A percentile compares a stretch with the other conserved stretches of the same genome.
Conservation (phyloP, 2,888 invertebrate species). For the Ceramica pisi region DNA sequence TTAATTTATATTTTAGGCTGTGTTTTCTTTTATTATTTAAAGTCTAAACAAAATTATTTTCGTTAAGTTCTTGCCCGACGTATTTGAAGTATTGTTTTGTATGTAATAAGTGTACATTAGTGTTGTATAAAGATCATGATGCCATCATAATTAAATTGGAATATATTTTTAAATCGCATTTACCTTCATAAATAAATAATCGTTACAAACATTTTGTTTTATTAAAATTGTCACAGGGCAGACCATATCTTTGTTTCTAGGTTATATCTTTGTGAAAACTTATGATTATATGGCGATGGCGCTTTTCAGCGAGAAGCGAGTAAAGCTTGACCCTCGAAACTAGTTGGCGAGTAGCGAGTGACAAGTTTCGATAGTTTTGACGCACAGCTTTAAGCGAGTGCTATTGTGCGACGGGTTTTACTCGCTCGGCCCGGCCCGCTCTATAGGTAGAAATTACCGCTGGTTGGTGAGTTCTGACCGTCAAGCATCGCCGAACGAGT, state of each 20-base stretch:
- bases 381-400: no score
- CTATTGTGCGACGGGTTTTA: no score
- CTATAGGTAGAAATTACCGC: no score
- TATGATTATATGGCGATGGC: no score
- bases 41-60: slow-evolving; percentile 66
- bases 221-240: not conserved
- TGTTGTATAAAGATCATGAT: slow-evolving; percentile 83
- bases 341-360: no score
- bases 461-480: no score
- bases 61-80: slow-evolving; percentile 81
- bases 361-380: no score
- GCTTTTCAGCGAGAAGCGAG: no score
- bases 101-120: slow-evolving; percentile 83
- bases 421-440: no score
- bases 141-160: slow-evolving; percentile 84
- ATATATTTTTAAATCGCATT: slow-evolving; percentile 88
- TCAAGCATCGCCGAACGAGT: no score
- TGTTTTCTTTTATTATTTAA: slow-evolving; percentile 62
- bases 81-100: slow-evolving; percentile 77
- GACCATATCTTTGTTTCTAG: not conserved
- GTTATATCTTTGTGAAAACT: no score
- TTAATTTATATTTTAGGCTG: slow-evolving; percentile 61
- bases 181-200: slow-evolving; percentile 84
- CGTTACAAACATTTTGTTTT: slow-evolving; percentile 75
- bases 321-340: no score